A percentile compares a stretch with the other conserved stretches of the same genome.
phyloP scores from a whole-genome alignment of 2,797 vertebrate genomes.

The Enteromius radiatus region DNA sequence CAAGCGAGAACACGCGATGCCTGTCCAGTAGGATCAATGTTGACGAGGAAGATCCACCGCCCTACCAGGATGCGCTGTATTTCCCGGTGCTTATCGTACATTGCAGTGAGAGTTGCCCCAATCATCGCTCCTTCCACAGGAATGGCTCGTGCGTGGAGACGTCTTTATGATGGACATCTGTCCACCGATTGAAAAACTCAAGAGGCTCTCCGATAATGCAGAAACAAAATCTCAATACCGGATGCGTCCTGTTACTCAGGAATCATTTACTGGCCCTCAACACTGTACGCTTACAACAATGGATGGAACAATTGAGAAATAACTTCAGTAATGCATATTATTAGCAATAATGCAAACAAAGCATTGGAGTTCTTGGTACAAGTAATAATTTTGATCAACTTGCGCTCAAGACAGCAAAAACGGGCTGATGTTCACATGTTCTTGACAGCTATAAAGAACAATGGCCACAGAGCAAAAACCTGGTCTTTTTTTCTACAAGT shows the following conservation, averaged over 20 bases:
- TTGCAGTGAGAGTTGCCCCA: slow-evolving; percentile 94
- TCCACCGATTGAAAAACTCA: neutral
- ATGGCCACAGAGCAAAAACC: slow-evolving; percentile 53
- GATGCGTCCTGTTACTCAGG: slow-evolving; percentile 55
- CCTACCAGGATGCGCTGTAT: slow-evolving; percentile 93
- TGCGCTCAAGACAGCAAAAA: slow-evolving; percentile 22
- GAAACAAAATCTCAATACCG: slow-evolving; percentile 19
- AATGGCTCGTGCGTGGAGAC: slow-evolving; percentile 95
- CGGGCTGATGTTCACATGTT: slow-evolving; percentile 23
- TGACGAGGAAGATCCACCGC: slow-evolving; percentile 89
- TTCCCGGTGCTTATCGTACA: slow-evolving; percentile 96
- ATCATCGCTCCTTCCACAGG: slow-evolving; percentile 93
- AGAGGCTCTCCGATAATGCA: neutral
- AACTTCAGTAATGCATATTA: slow-evolving; percentile 32
- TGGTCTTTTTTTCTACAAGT: slow-evolving; percentile 39
- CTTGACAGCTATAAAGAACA: slow-evolving; percentile 24
- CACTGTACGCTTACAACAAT: slow-evolving; percentile 42
- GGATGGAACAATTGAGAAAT: slow-evolving; percentile 15
- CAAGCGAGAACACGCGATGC: slow-evolving; percentile 90
- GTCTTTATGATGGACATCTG: slow-evolving; percentile 82
- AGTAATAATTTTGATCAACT: slow-evolving; percentile 48
- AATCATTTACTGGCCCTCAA: slow-evolving; percentile 46
- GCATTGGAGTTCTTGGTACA: slow-evolving; percentile 31
- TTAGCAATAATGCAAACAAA: slow-evolving; percentile 60
- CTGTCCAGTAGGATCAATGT: slow-evolving; percentile 85